These are phyloP conservation scores for Apotomis capreana DNA, from an alignment of 2,888 invertebrate species.

Conservation along the genomic window DNA sequence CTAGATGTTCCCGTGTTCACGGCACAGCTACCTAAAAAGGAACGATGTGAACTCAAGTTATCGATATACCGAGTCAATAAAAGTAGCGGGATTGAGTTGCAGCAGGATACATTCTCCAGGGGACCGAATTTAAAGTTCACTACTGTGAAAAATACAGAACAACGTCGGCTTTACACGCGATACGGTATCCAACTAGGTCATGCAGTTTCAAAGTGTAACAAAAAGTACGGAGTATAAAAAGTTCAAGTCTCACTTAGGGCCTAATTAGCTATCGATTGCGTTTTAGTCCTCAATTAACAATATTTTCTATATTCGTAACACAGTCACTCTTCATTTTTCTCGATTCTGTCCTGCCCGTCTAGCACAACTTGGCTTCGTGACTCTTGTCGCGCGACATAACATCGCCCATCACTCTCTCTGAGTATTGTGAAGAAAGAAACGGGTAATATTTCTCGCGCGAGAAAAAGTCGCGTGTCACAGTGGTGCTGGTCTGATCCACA, in stretches of 20 bases:
- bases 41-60: conserved; percentile 23
- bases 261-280: background rate
- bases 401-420: too few species aligned
- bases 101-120: conserved; percentile 37
- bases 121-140: conserved; percentile 40
- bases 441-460: too few species aligned
- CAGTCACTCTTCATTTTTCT: too few species aligned
- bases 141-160: conserved; percentile 36
- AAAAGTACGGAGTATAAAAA: conserved; percentile 10
- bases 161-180: conserved; percentile 16
- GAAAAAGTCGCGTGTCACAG: too few species aligned
- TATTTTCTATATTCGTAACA: too few species aligned
- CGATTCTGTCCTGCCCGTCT: too few species aligned
- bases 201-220: conserved; percentile 1
- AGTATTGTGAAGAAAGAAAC: too few species aligned
- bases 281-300: background rate
- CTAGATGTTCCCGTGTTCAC: conserved; percentile 2
- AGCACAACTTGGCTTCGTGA: too few species aligned
- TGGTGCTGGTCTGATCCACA: too few species aligned
- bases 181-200: background rate
- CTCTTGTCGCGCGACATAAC: too few species aligned
- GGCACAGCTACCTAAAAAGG: conserved; percentile 9
- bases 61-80: conserved; percentile 42
- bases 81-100: conserved; percentile 41
- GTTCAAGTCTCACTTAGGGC: background rate